Conservation (phyloP, 2,888 invertebrate genomes). For the Gryllus longicercus region DNA sequence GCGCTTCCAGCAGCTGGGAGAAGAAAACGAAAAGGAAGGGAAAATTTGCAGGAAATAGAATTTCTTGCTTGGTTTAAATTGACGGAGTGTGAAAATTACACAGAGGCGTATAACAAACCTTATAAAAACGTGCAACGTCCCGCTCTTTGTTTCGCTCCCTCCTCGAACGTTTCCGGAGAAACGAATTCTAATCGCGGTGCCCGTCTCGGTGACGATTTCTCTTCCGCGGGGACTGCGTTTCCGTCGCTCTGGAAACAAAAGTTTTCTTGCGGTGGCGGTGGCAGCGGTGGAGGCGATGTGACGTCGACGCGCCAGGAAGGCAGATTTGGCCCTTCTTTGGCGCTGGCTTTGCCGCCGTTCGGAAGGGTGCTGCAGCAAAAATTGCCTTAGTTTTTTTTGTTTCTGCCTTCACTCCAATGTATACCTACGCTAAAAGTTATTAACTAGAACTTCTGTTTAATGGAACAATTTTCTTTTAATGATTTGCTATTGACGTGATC, state of each 20-base stretch:
- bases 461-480: too few relatives aligned
- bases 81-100: not conserved
- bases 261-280: not conserved
- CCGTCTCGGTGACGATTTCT: not conserved
- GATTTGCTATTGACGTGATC: too few relatives aligned
- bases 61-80: not conserved
- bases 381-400: too few relatives aligned
- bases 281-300: not conserved
- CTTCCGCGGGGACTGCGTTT: not conserved
- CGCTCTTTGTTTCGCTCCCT: not conserved
- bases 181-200: not conserved
- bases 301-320: too few relatives aligned
- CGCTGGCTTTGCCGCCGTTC: too few relatives aligned
- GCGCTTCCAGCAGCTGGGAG: too few relatives aligned
- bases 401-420: too few relatives aligned
- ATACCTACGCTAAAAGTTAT: too few relatives aligned
- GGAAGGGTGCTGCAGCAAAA: too few relatives aligned
- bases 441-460: too few relatives aligned
- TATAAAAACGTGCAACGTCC: not conserved
- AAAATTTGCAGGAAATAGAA: constrained; percentile 1
- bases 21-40: not conserved
- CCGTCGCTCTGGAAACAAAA: not conserved
- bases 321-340: too few relatives aligned
- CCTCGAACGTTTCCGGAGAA: not conserved
- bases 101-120: not conserved